These are phyloP conservation scores for Globicephala melas DNA, from an alignment of 2,113 vertebrate genomes.

Conservation along the genomic window DNA sequence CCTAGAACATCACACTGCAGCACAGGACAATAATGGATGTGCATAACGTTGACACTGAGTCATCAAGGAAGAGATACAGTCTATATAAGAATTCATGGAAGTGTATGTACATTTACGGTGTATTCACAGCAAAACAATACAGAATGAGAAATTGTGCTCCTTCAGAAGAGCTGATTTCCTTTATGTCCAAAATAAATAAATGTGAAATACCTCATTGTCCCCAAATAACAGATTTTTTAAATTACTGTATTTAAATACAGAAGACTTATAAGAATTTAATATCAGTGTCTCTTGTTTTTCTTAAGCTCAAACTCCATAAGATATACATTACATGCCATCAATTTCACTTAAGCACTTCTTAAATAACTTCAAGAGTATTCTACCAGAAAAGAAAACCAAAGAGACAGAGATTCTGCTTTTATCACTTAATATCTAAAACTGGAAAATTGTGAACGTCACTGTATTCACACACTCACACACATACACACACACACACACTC, in stretches of 20 bases:
- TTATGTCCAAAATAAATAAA: not conserved
- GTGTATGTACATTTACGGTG: not conserved
- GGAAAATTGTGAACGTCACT: not conserved
- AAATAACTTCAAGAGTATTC: not conserved
- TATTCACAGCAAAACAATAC: not conserved
- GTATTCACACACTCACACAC: not conserved
- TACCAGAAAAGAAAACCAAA: not conserved
- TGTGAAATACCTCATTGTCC: not conserved
- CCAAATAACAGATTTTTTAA: not conserved
- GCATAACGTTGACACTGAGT: not conserved
- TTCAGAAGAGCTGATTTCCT: not conserved
- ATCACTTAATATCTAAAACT: not conserved
- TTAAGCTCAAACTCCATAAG: not conserved
- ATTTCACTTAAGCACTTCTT: not conserved
- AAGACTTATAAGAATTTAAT: not conserved
- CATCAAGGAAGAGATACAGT: not conserved
- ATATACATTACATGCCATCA: not conserved
- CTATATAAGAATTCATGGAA: not conserved
- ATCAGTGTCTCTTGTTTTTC: not conserved
- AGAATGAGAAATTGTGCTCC: not conserved
- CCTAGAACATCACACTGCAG: not conserved
- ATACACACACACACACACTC: not conserved
- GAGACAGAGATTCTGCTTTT: not conserved
- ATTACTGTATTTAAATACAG: not conserved
- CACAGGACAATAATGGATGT: not conserved